Conservation (phyloP, 1,140 invertebrate species). For the Drosophila funebris region DNA sequence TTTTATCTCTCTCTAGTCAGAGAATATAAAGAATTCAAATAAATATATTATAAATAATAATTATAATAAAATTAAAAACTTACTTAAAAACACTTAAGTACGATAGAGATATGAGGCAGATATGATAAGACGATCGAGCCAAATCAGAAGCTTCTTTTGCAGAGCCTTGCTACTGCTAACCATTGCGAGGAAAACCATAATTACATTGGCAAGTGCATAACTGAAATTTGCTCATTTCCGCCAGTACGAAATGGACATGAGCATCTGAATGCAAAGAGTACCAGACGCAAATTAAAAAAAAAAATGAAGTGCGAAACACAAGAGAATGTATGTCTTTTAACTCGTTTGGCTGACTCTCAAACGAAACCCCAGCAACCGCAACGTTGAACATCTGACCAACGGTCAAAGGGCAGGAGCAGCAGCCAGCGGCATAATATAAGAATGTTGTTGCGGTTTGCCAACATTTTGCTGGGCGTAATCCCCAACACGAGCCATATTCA, state of each 20-base stretch:
- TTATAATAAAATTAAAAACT: no score
- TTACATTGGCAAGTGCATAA: conserved; percentile 52
- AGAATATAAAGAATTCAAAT: background rate
- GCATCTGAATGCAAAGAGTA: conserved; percentile 24
- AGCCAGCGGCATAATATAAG: conserved; percentile 48
- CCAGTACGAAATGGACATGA: background rate
- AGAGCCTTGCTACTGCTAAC: no score
- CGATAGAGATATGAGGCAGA: no score
- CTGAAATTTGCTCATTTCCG: conserved; percentile 58
- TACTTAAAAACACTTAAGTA: no score
- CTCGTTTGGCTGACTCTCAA: conserved; percentile 11
- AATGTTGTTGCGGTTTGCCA: conserved; percentile 60
- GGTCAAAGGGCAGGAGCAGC: conserved; percentile 6
- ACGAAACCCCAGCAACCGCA: conserved; percentile 58
- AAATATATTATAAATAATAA: background rate
- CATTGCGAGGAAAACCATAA: conserved; percentile 44
- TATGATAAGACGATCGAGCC: background rate
- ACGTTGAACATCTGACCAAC: conserved; percentile 16
- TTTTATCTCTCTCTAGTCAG: background rate
- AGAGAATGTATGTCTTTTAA: conserved; percentile 1
- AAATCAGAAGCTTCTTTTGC: conserved; percentile 19
- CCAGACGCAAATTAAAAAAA: conserved; percentile 64
- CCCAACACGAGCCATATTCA: background rate
- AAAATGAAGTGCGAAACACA: conserved; percentile 41
- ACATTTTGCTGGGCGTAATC: conserved; percentile 4